Evolutionary conservation across 2,113 vertebrate genomes (phyloP).

Genomic region (Rhodinocichla rosea): DNA sequence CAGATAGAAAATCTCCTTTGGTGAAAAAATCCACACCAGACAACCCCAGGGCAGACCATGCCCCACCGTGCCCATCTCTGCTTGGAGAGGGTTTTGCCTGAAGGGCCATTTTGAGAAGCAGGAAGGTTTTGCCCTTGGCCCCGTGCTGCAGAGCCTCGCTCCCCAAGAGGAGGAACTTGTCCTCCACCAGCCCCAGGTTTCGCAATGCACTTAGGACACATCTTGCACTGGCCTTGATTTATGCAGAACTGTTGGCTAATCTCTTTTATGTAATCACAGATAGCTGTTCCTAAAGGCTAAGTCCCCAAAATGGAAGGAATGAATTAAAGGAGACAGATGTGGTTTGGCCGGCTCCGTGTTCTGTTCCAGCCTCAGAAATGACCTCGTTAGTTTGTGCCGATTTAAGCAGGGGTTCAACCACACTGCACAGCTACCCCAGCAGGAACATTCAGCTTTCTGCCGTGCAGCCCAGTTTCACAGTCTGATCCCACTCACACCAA

Average conservation of each 20-base stretch:
- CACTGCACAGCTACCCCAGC: not conserved
- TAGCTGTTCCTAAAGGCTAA: constrained; percentile 53
- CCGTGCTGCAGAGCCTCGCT: not conserved
- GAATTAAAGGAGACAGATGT: constrained; percentile 25
- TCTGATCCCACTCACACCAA: not conserved
- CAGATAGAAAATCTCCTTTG: not conserved
- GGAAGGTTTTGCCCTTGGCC: not conserved
- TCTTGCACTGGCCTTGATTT: constrained; percentile 68
- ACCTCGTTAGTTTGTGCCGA: not conserved
- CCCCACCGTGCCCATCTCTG: not conserved
- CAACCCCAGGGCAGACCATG: not conserved
- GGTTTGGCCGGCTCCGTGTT: not conserved
- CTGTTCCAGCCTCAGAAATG: not conserved
- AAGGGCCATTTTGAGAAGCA: not conserved
- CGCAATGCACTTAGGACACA: constrained; percentile 62
- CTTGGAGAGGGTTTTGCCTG: not conserved
- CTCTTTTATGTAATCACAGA: constrained; percentile 66
- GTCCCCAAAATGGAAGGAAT: constrained; percentile 43
- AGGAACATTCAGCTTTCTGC: not conserved
- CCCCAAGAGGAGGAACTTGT: constrained; percentile 45
- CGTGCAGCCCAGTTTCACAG: not conserved
- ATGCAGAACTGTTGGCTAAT: constrained; percentile 68
- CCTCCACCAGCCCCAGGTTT: constrained; percentile 48
- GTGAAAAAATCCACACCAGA: not conserved
- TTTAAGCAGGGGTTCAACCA: not conserved